Evolutionary conservation across 2,888 invertebrate genomes (phyloP), one percentile per base, ranked within the genome.

Genomic region (Apoderus coryli): DNA sequence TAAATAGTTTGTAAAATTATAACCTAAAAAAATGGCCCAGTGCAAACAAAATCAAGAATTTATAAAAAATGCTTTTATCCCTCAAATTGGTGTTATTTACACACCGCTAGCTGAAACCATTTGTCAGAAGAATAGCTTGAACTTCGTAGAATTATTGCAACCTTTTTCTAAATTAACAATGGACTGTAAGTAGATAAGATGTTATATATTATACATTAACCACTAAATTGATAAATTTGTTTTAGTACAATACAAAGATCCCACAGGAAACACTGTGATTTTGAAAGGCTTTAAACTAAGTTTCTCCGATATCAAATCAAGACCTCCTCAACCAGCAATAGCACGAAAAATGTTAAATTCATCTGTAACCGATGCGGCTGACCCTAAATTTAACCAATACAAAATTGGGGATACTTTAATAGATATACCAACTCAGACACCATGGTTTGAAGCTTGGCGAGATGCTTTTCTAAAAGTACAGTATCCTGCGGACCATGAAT

Each of bases 371-470:
- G 52, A 50, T 32, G 45, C 50, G n/a, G 34, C 47, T 14, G 52
- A 54, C 10, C 47, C 49, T n/a, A 44, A 46, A 40, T 11, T 6
- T 33, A 22, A 34, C 32, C 27, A 32, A 31, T 30, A 49, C 25
- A 42, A 38, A 36, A 36, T 50, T 46, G 66, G 55, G 34, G 53
- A 63, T 24, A 61, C 65, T 35, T 65, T 67, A 44, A 57, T 85
- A 38, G 72, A 78, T 44, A 64, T 84, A 44, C 85, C 86, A 15
- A 62, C 71, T 19, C 66, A 74, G 6, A 82, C 86, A 31, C 81
- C 89, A 9, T 96, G 96, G 95, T 96, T 85, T 65, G 92, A 93
- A 57, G 73, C 79, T 6, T 96, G 92, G 86, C 69, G 92, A 46
- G 88, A 90, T 46, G 80, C 80, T 14, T 93, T 93, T 57, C 64